Conservation (phyloP, 2,113 vertebrate species). For the Myotis yumanensis region DNA sequence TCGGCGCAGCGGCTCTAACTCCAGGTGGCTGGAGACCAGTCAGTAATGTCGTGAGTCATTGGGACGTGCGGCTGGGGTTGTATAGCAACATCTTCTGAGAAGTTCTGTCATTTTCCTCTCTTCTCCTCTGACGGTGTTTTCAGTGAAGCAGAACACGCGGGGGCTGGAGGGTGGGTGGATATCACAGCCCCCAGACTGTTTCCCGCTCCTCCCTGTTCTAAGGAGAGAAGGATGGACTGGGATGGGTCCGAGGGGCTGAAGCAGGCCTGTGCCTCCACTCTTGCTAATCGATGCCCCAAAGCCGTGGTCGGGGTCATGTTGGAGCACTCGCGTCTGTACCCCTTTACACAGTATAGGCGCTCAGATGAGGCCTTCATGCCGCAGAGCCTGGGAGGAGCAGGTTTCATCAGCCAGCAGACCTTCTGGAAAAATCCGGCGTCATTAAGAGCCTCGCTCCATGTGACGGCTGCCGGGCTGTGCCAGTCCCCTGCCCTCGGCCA, state of each 20-base stretch:
- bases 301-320: neutral
- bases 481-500: neutral
- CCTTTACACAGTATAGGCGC: conserved; percentile 60
- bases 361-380: conserved; percentile 12
- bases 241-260: conserved; percentile 1
- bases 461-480: neutral
- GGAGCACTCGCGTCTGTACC: neutral
- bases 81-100: neutral
- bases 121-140: conserved; percentile 33
- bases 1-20: conserved; percentile 25
- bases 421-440: conserved; percentile 6
- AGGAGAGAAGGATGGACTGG: conserved; percentile 67
- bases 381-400: neutral
- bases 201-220: neutral
- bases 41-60: neutral
- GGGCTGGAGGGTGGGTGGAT: neutral
- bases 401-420: conserved; percentile 51
- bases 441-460: neutral
- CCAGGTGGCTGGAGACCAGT: neutral
- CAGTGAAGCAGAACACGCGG: conserved; percentile 24
- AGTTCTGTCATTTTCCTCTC: conserved; percentile 50
- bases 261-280: neutral
- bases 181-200: conserved; percentile 51
- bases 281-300: neutral
- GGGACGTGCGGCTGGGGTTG: conserved; percentile 45